Conservation (phyloP, 2,888 invertebrate species). For the Kuschelorhynchus macadamiae region DNA sequence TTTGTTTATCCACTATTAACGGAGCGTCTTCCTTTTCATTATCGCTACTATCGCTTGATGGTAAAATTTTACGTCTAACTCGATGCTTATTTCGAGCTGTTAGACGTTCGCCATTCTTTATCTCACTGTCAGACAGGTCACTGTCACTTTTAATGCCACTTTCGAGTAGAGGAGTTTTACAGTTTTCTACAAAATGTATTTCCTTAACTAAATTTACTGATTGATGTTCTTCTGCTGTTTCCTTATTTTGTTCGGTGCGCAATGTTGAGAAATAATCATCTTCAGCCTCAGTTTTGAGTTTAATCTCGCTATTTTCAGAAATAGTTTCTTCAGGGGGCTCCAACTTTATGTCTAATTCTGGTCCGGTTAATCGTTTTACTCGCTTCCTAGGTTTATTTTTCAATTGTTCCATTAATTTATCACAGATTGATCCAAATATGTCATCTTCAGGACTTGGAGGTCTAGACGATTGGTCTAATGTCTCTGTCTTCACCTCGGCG, state of each 20-base stretch:
- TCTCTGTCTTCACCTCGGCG: conserved; percentile 6
- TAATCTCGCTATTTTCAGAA: conserved; percentile 46
- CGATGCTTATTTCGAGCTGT: conserved; percentile 51
- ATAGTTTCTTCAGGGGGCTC: conserved; percentile 60
- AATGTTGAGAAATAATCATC: conserved; percentile 16
- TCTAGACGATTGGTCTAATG: conserved; percentile 49
- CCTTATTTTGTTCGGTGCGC: conserved; percentile 7
- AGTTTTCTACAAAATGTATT: conserved; percentile 41
- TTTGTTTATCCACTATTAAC: neutral
- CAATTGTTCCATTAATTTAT: conserved; percentile 84
- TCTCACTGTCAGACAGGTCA: conserved; percentile 46
- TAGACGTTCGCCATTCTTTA: conserved; percentile 48
- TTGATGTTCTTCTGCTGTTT: neutral
- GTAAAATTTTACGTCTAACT: conserved; percentile 54
- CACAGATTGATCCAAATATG: conserved; percentile 81
- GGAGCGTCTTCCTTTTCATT: conserved; percentile 60
- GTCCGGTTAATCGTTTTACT: conserved; percentile 59
- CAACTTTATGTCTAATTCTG: conserved; percentile 54
- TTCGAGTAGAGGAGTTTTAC: conserved; percentile 31
- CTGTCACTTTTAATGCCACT: conserved; percentile 43
- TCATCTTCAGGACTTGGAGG: conserved; percentile 66
- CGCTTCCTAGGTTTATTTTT: conserved; percentile 74
- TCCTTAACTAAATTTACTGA: conserved; percentile 13
- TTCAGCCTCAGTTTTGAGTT: conserved; percentile 49
- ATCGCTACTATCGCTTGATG: conserved; percentile 62